Evolutionary conservation across 2,113 vertebrate species (phyloP).

Genomic region (Datnioides undecimradiatus): DNA sequence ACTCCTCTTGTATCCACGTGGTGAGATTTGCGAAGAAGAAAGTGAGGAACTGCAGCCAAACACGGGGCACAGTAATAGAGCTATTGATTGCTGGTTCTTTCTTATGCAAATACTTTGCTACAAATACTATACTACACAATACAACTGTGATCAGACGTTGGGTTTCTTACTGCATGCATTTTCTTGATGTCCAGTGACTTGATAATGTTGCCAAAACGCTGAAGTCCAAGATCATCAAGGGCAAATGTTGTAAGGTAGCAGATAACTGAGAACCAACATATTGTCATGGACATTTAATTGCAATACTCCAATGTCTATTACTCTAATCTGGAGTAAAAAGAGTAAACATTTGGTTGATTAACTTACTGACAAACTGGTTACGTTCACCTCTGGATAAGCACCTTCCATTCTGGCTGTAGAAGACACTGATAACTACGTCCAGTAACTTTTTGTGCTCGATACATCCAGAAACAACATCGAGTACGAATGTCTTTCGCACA

Average conservation of each 20-base stretch:
- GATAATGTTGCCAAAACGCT: slow-evolving; percentile 86
- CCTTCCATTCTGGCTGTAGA: slow-evolving; percentile 84
- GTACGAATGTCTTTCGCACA: slow-evolving; percentile 82
- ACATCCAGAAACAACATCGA: slow-evolving; percentile 89
- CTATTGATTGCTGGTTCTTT: background rate
- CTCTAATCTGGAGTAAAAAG: too few relatives aligned
- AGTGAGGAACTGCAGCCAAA: slow-evolving; percentile 87
- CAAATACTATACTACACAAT: too few relatives aligned
- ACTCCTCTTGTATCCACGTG: slow-evolving; percentile 91
- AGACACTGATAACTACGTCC: slow-evolving; percentile 87
- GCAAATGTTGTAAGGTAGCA: slow-evolving; percentile 90
- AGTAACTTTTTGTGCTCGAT: slow-evolving; percentile 86
- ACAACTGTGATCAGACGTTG: background rate
- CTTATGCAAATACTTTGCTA: too few relatives aligned
- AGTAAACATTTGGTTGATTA: background rate
- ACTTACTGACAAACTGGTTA: slow-evolving; percentile 88
- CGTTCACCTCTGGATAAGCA: slow-evolving; percentile 79
- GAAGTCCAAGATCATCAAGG: slow-evolving; percentile 88
- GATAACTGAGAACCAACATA: slow-evolving; percentile 84
- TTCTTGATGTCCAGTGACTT: slow-evolving; percentile 86
- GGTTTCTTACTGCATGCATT: slow-evolving; percentile 86
- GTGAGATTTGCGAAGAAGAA: slow-evolving; percentile 91
- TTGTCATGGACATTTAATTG: background rate
- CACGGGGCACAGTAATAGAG: background rate
- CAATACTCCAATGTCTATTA: too few relatives aligned